Conservation (phyloP, 2,888 invertebrate species). For the Patella pellucida region DNA sequence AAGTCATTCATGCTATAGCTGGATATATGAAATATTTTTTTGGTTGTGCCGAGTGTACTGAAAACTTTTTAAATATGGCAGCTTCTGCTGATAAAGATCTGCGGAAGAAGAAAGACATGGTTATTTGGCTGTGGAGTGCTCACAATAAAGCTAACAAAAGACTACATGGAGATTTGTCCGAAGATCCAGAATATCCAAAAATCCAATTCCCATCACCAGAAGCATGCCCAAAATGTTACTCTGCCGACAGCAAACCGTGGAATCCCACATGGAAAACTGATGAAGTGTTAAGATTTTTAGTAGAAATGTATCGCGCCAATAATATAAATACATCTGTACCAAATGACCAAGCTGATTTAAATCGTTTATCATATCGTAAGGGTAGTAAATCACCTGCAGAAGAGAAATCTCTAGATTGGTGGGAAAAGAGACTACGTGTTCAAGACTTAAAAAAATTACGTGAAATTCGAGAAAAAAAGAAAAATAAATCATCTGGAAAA, state of each 20-base stretch:
- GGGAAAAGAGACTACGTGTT: constrained; percentile 54
- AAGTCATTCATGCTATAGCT: constrained; percentile 47
- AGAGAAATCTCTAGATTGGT: constrained; percentile 53
- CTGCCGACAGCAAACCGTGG: background rate
- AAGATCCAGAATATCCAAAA: constrained; percentile 92
- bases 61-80: constrained; percentile 92
- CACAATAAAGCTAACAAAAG: constrained; percentile 92
- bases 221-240: constrained; percentile 76
- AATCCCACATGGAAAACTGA: constrained; percentile 41
- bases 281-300: constrained; percentile 51
- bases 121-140: constrained; percentile 93
- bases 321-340: constrained; percentile 36
- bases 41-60: constrained; percentile 90
- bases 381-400: background rate
- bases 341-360: background rate
- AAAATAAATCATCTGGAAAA: constrained; percentile 14
- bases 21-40: constrained; percentile 90
- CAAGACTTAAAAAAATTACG: constrained; percentile 52
- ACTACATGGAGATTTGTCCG: constrained; percentile 85
- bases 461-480: constrained; percentile 40
- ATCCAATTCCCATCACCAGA: constrained; percentile 84
- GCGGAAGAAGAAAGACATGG: constrained; percentile 79
- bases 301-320: constrained; percentile 50
- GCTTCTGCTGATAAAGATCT: constrained; percentile 79
- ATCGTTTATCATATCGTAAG: background rate